phyloP scores from a whole-genome alignment of 1,140 invertebrate genomes.

The Apis cerana region DNA sequence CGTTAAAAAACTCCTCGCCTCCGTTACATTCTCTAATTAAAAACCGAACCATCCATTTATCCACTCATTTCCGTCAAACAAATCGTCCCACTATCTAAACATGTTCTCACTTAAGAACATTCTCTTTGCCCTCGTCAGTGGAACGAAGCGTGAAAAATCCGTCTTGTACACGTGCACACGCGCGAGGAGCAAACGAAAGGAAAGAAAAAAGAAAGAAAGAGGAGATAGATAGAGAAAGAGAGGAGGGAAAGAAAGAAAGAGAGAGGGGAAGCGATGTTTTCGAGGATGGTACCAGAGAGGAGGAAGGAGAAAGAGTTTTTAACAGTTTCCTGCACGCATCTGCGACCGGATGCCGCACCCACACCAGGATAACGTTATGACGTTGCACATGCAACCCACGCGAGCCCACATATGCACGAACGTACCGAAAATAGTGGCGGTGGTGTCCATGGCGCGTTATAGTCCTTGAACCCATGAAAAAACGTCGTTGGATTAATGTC shows the following conservation, averaged over 20 bases:
- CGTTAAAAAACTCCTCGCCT: conserved; percentile 4
- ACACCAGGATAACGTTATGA: conserved; percentile 55
- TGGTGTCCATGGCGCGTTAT: conserved; percentile 50
- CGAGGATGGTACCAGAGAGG: conserved; percentile 1
- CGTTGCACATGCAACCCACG: conserved; percentile 64
- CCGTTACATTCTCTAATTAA: conserved; percentile 1
- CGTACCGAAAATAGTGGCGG: conserved; percentile 61
- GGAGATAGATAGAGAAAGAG: not conserved
- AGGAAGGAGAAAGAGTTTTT: conserved; percentile 54
- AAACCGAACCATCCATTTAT: conserved; percentile 6
- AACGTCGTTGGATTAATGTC: conserved; percentile 57
- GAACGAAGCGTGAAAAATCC: too few species aligned
- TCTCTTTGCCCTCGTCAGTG: too few species aligned
- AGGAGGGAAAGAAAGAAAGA: not conserved
- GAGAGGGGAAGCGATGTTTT: not conserved
- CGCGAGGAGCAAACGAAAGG: not conserved
- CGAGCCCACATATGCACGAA: conserved; percentile 53
- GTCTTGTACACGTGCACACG: not conserved
- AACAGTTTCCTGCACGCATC: conserved; percentile 68
- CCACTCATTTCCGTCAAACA: not conserved
- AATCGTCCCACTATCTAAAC: not conserved
- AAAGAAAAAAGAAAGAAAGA: too few species aligned
- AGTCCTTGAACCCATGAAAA: conserved; percentile 65
- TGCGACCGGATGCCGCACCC: conserved; percentile 67
- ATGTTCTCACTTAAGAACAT: too few species aligned